These are phyloP conservation scores for Aplysia californica DNA, from an alignment of 1,140 invertebrate genomes.

Conservation along the genomic window DNA sequence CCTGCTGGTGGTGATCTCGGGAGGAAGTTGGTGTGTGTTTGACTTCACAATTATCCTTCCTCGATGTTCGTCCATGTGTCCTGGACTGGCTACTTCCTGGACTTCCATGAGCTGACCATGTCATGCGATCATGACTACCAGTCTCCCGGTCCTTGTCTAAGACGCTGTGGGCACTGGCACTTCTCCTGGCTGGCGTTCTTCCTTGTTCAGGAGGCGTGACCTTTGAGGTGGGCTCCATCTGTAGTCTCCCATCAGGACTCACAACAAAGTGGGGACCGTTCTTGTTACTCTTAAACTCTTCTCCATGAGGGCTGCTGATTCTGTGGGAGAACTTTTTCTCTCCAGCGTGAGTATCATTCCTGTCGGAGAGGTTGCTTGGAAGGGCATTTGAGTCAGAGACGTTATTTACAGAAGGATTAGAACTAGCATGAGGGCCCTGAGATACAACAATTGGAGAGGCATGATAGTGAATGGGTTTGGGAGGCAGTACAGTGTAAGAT, in stretches of 20 bases:
- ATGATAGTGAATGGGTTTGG: constrained; percentile 8
- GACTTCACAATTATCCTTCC: neutral
- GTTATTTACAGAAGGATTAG: neutral
- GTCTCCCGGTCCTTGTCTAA: constrained; percentile 5
- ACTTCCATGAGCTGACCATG: neutral
- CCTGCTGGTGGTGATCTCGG: neutral
- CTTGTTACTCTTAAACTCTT: neutral
- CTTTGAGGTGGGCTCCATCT: neutral
- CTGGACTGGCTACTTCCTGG: neutral
- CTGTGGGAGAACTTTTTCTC: neutral
- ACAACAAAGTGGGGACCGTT: neutral
- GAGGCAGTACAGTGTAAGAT: neutral
- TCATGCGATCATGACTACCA: neutral
- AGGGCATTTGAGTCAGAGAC: neutral
- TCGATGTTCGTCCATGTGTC: neutral
- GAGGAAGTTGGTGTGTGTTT: neutral
- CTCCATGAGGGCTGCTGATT: neutral
- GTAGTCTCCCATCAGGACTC: neutral
- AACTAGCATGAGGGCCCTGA: neutral
- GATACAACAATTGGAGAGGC: constrained; percentile 6
- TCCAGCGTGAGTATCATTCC: neutral
- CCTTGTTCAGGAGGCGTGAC: neutral
- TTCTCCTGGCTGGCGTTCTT: constrained; percentile 10
- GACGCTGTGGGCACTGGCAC: constrained; percentile 28
- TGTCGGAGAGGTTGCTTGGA: neutral